Percentiles rank a stretch among this genome's conserved stretches.
Evolutionary conservation across 2,888 invertebrate genomes (phyloP).

Genomic region (Plebejus melissa): DNA sequence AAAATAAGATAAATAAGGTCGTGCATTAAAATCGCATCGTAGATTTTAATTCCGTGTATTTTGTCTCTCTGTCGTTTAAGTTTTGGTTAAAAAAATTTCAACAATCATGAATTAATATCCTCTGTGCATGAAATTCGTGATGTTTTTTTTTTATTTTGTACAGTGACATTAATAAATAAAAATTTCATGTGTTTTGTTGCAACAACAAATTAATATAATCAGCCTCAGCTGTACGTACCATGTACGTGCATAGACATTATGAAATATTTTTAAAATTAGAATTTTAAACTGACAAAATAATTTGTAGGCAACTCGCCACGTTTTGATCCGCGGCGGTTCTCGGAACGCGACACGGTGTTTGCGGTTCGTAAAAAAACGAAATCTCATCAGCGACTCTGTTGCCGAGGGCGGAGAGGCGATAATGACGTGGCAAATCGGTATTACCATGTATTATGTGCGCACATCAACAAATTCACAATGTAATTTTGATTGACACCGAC

Average conservation of each 20-base stretch:
- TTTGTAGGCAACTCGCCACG: conserved; percentile 53
- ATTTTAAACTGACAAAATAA: conserved; percentile 41
- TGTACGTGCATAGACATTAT: background rate
- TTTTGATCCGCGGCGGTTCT: conserved; percentile 61
- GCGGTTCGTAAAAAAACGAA: conserved; percentile 32
- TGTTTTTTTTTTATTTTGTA: background rate
- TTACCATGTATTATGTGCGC: conserved; percentile 46
- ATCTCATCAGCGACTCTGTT: conserved; percentile 28
- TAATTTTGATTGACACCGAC: conserved; percentile 78
- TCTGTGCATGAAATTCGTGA: too few species aligned
- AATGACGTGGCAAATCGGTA: conserved; percentile 47
- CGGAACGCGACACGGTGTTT: conserved; percentile 53
- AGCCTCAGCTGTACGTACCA: background rate
- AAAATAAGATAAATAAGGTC: conserved; percentile 8
- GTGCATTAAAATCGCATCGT: conserved; percentile 18
- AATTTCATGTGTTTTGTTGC: background rate
- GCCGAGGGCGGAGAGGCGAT: conserved; percentile 44
- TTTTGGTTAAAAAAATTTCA: too few species aligned
- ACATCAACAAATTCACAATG: conserved; percentile 62
- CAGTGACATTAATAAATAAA: background rate
- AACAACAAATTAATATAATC: background rate
- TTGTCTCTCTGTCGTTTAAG: background rate
- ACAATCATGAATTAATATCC: too few species aligned
- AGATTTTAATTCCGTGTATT: background rate
- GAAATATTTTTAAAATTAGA: conserved; percentile 30